Conservation (phyloP, 2,113 vertebrate genomes). For the Antechinus flavipes region DNA sequence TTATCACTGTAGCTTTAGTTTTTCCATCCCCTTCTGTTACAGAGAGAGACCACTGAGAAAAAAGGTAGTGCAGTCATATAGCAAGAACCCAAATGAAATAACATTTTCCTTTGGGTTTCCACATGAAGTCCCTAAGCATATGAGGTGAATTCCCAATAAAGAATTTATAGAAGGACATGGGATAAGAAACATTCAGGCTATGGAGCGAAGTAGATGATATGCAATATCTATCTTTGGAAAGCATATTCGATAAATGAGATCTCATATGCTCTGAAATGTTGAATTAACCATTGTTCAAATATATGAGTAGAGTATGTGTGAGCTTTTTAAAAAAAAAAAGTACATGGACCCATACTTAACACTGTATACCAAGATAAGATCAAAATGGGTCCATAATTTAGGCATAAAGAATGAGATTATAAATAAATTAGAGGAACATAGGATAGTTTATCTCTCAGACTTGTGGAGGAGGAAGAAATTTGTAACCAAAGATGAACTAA, state of each 20-base stretch:
- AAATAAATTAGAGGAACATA: too few relatives aligned
- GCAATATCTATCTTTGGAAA: background rate
- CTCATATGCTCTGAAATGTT: slow-evolving; percentile 64
- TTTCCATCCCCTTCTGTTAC: background rate
- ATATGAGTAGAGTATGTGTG: background rate
- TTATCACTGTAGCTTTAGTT: background rate
- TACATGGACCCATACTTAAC: too few relatives aligned
- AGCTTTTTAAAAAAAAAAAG: background rate
- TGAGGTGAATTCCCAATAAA: background rate
- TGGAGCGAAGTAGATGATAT: background rate
- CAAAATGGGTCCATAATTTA: too few relatives aligned
- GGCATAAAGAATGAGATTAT: too few relatives aligned
- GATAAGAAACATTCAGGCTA: background rate
- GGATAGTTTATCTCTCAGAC: too few relatives aligned
- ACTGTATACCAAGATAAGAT: too few relatives aligned
- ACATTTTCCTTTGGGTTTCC: background rate
- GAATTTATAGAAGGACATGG: background rate
- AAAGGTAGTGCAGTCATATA: background rate
- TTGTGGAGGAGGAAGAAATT: too few relatives aligned
- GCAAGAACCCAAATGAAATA: background rate
- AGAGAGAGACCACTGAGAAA: background rate
- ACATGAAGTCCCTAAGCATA: background rate
- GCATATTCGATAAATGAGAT: background rate
- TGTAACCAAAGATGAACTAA: too few relatives aligned
- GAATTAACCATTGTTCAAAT: slow-evolving; percentile 31